Evolutionary conservation across 2,113 vertebrate genomes (phyloP).

Genomic region (Lepisosteus oculatus): DNA sequence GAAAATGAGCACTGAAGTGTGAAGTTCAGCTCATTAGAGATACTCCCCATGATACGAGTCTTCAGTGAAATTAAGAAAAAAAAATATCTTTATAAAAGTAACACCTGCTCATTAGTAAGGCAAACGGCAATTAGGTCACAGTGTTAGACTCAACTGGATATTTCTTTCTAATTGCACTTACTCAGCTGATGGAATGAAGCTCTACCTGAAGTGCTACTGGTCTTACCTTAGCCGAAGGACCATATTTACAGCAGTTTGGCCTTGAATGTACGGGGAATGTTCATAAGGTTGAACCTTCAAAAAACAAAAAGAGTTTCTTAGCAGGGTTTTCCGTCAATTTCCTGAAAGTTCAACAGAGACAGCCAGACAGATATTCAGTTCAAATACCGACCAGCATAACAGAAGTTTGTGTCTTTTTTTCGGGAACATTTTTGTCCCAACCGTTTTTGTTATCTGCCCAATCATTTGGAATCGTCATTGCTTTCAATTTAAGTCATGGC

Average conservation of each 20-base stretch:
- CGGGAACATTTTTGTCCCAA: too few species aligned
- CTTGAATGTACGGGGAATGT: constrained; percentile 65
- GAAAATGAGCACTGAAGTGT: constrained; percentile 64
- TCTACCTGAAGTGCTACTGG: constrained; percentile 42
- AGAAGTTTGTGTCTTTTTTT: too few species aligned
- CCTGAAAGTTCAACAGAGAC: too few species aligned
- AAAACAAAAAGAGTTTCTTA: constrained; percentile 10
- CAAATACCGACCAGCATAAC: too few species aligned
- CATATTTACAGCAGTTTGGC: constrained; percentile 83
- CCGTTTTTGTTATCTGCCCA: too few species aligned
- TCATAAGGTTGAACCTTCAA: constrained; percentile 76
- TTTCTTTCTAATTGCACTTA: not conserved
- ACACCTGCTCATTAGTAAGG: constrained; percentile 20
- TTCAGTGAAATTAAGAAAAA: constrained; percentile 30
- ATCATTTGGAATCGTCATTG: too few species aligned
- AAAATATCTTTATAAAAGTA: constrained; percentile 12
- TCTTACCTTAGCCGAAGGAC: constrained; percentile 94
- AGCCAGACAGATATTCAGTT: too few species aligned
- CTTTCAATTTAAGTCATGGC: too few species aligned
- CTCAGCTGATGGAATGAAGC: constrained; percentile 33
- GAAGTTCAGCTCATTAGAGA: constrained; percentile 76
- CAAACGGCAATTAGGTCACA: constrained; percentile 1
- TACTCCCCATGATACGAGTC: constrained; percentile 62
- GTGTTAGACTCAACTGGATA: not conserved
- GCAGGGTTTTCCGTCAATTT: too few species aligned